Evolutionary conservation across 2,888 invertebrate genomes (phyloP).

Genomic region (Tipula lateralis): DNA sequence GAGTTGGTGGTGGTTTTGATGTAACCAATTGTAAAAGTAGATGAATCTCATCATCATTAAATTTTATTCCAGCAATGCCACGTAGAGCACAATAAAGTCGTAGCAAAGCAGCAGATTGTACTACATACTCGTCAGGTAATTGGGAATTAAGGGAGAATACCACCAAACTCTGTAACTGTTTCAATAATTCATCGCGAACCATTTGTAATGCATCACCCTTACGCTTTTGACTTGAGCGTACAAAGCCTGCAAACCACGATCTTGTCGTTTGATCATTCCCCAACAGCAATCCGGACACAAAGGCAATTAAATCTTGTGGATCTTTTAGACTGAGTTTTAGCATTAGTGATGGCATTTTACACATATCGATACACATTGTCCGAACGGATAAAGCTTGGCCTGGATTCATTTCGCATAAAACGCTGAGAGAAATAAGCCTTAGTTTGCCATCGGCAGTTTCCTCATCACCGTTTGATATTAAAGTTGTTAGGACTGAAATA

Average conservation of each 20-base stretch:
- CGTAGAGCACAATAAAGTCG: conserved; percentile 87
- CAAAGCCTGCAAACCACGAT: conserved; percentile 89
- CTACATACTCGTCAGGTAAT: conserved; percentile 61
- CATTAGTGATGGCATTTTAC: conserved; percentile 84
- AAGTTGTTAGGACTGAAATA: conserved; percentile 68
- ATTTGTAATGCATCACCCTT: conserved; percentile 61
- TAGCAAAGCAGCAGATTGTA: conserved; percentile 84
- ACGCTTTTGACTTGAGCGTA: conserved; percentile 63
- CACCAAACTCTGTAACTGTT: conserved; percentile 59
- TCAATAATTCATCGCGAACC: conserved; percentile 71
- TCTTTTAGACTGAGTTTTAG: conserved; percentile 74
- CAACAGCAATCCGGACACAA: conserved; percentile 81
- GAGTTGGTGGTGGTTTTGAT: conserved; percentile 81
- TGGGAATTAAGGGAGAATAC: conserved; percentile 58
- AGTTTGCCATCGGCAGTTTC: conserved; percentile 75
- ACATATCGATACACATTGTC: conserved; percentile 81
- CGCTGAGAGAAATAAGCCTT: conserved; percentile 67
- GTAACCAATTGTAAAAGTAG: conserved; percentile 79
- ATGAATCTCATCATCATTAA: conserved; percentile 87
- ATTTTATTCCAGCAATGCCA: conserved; percentile 89
- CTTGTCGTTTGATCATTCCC: conserved; percentile 86
- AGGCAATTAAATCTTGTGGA: conserved; percentile 65
- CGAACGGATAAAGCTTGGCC: conserved; percentile 77
- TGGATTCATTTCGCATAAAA: conserved; percentile 86
- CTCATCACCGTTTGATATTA: conserved; percentile 87